Conservation (phyloP, 2,113 vertebrate species). For the Atlantisia rogersi region DNA sequence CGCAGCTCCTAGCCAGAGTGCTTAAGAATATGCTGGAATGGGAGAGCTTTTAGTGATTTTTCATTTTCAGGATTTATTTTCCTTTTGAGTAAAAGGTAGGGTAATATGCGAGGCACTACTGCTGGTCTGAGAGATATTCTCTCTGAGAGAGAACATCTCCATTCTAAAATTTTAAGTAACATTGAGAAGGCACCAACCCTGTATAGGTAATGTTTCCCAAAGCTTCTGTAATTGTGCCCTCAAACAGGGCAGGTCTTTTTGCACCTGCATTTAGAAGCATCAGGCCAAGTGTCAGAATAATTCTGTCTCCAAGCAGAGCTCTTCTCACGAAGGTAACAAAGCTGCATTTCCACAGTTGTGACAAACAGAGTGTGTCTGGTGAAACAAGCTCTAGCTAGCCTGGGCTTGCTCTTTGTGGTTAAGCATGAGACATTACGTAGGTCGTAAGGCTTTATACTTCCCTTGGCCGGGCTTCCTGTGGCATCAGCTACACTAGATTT, state of each 20-base stretch:
- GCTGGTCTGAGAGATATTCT: not conserved
- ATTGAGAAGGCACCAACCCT: not conserved
- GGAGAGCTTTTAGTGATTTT: not conserved
- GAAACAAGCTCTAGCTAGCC: not conserved
- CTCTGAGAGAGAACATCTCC: fast-evolving
- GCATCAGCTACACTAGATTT: not conserved
- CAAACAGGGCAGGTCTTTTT: not conserved
- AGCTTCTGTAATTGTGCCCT: not conserved
- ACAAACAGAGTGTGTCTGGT: not conserved
- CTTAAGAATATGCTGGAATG: not conserved
- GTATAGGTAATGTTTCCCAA: not conserved
- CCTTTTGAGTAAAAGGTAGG: not conserved
- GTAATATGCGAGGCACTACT: not conserved
- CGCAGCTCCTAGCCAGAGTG: not conserved
- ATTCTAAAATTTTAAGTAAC: not conserved
- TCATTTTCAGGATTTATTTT: not conserved
- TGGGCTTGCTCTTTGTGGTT: not conserved
- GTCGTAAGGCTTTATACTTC: not conserved
- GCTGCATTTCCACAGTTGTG: fast-evolving
- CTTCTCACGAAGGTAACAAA: fast-evolving
- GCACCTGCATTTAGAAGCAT: not conserved
- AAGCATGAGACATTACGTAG: fast-evolving
- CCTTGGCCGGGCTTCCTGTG: not conserved
- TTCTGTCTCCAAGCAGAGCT: not conserved
- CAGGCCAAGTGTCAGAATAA: not conserved